A percentile compares a stretch with the other conserved stretches of the same genome.
Conservation (phyloP, 2,888 invertebrate genomes). For the Adela reaumurella region DNA sequence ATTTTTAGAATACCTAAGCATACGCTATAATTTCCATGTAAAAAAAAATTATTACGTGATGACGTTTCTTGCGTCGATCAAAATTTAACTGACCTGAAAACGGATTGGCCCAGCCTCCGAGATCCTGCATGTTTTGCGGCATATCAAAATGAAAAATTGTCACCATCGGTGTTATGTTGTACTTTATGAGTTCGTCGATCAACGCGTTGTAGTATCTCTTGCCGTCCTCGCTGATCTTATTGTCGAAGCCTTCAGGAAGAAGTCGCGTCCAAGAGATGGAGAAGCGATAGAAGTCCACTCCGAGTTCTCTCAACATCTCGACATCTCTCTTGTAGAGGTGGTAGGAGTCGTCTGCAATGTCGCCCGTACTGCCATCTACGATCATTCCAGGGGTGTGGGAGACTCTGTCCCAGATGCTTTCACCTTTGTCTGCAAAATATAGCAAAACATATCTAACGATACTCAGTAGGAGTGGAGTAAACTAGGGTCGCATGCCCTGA, state of each 20-base stretch:
- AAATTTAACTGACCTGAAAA: conserved; percentile 23
- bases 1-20: too few relatives aligned
- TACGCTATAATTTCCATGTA: too few relatives aligned
- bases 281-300: conserved; percentile 6
- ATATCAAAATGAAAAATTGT: conserved; percentile 26
- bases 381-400: conserved; percentile 24
- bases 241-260: conserved; percentile 4
- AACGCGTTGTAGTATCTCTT: conserved; percentile 5
- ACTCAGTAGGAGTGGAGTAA: too few relatives aligned
- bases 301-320: conserved; percentile 13
- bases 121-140: conserved; percentile 20
- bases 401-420: conserved; percentile 25
- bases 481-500: too few relatives aligned
- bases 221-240: conserved; percentile 3
- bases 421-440: conserved; percentile 9
- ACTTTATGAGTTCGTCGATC: conserved; percentile 3
- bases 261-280: conserved; percentile 6
- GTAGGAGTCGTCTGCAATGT: conserved; percentile 20
- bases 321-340: conserved; percentile 23
- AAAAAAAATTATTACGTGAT: too few relatives aligned
- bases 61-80: too few relatives aligned
- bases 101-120: conserved; percentile 64
- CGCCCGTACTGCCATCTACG: conserved; percentile 20
- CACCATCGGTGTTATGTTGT: conserved; percentile 4
- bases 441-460: too few relatives aligned